Evolutionary conservation across 2,113 vertebrate genomes (phyloP).

Genomic region (Engraulis encrasicolus): DNA sequence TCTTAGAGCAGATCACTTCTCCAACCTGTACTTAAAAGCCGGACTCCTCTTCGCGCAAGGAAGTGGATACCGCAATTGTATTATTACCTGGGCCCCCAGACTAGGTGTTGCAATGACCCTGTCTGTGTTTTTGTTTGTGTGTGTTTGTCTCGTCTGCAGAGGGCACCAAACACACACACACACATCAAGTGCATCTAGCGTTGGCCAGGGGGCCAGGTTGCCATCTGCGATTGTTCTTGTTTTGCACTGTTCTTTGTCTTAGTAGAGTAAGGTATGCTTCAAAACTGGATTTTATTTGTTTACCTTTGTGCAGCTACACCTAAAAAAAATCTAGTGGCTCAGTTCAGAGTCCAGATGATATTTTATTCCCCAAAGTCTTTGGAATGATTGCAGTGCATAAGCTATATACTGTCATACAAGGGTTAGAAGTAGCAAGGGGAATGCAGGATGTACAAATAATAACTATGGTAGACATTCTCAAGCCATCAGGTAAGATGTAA

Average conservation of each 20-base stretch:
- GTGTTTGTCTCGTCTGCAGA: no score
- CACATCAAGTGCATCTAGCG: no score
- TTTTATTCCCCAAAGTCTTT: background rate
- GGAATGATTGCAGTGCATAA: background rate
- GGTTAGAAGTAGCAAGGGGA: background rate
- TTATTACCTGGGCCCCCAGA: no score
- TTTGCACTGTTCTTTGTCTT: constrained; percentile 40
- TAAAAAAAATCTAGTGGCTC: constrained; percentile 41
- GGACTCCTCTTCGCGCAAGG: constrained; percentile 20
- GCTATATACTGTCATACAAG: background rate
- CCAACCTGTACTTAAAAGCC: background rate
- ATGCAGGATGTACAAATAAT: constrained; percentile 3
- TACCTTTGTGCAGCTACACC: constrained; percentile 46
- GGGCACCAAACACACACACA: no score
- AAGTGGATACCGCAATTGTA: no score
- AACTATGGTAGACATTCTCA: constrained; percentile 2
- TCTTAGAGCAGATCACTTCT: constrained; percentile 35
- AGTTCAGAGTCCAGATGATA: constrained; percentile 30
- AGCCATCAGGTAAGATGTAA: constrained; percentile 24
- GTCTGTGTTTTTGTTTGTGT: no score
- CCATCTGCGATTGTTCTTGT: constrained; percentile 43
- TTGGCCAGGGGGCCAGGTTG: no score
- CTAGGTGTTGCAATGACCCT: no score
- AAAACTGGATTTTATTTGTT: constrained; percentile 29
- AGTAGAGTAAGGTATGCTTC: background rate